Percentiles rank a stretch among this genome's conserved stretches.
phyloP scores from a whole-genome alignment of 2,113 vertebrate genomes.

The Rhineura floridana region DNA sequence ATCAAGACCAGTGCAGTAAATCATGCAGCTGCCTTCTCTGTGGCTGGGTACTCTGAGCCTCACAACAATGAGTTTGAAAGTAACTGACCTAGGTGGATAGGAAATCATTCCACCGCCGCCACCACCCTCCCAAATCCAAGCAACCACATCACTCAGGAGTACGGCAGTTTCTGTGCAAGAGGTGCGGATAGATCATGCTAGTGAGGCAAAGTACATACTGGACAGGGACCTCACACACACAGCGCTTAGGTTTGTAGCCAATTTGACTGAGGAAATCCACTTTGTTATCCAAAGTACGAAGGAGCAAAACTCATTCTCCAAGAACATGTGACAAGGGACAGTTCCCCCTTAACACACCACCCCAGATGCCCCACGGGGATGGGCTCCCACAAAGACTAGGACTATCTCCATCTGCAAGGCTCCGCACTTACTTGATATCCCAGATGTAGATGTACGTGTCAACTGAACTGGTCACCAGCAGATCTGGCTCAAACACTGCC shows the following conservation, averaged over 20 bases:
- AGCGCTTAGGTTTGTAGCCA: background rate
- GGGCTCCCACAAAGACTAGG: background rate
- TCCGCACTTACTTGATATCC: conserved; percentile 91
- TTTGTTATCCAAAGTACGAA: no score
- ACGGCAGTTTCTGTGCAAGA: background rate
- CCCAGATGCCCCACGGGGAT: background rate
- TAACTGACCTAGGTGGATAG: no score
- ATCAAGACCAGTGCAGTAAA: background rate
- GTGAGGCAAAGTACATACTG: background rate
- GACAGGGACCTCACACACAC: background rate
- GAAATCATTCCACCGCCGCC: background rate
- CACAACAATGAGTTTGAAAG: background rate
- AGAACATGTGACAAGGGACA: background rate
- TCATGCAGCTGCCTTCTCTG: background rate
- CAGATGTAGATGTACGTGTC: conserved; percentile 99
- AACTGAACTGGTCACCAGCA: conserved; percentile 95
- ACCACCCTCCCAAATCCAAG: background rate
- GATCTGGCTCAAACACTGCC: conserved; percentile 94
- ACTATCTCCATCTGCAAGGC: no score
- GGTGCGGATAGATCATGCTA: background rate
- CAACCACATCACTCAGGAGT: no score
- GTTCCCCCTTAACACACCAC: background rate
- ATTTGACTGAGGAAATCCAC: background rate
- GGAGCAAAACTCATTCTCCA: background rate
- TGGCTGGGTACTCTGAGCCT: background rate